These are phyloP conservation scores for Daphoenositta chrysoptera DNA, from an alignment of 2,113 vertebrate species.

Conservation along the genomic window DNA sequence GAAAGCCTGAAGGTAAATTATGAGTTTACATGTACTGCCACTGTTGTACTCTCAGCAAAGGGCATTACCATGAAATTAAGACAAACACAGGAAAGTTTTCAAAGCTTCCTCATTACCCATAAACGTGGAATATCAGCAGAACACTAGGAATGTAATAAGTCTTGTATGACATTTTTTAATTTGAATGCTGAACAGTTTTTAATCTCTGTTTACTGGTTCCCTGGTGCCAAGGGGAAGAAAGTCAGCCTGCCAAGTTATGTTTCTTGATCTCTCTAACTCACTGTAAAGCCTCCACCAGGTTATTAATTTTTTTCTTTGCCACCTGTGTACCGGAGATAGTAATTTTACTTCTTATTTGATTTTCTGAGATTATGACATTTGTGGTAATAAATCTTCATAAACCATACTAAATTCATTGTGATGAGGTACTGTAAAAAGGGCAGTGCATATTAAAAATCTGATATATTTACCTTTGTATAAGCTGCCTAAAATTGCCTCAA, in stretches of 20 bases:
- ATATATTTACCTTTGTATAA: not conserved
- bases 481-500: not conserved
- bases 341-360: not conserved
- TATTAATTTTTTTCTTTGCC: not conserved
- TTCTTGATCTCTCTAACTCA: not conserved
- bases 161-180: not conserved
- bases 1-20: not conserved
- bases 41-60: not conserved
- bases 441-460: not conserved
- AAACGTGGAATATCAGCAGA: not conserved
- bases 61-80: not conserved
- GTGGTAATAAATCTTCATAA: not conserved
- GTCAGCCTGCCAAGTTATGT: not conserved
- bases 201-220: not conserved
- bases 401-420: not conserved
- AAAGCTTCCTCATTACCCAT: not conserved
- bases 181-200: not conserved
- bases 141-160: not conserved
- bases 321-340: not conserved
- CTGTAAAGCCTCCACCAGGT: not conserved
- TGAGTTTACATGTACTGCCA: not conserved
- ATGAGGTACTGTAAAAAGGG: not conserved
- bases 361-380: not conserved
- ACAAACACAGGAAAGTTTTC: not conserved
- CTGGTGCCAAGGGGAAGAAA: not conserved